These are phyloP conservation scores for Stegophylla sp. DNA, from an alignment of 2,888 invertebrate species.

Conservation along the genomic window DNA sequence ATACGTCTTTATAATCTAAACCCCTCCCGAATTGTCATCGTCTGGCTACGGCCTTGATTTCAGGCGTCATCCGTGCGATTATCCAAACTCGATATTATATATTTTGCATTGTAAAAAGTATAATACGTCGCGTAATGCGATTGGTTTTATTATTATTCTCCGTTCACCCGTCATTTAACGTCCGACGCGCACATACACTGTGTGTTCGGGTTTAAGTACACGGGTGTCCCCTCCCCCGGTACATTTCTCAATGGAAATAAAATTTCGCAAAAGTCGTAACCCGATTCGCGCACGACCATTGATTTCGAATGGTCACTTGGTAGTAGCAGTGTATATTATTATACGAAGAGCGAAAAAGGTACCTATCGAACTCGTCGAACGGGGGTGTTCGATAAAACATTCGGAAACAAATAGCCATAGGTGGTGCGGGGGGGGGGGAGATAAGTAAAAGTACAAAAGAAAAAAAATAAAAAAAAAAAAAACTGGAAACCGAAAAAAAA, in stretches of 20 bases:
- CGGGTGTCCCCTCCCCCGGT: no score
- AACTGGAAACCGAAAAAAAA: conserved; percentile 18
- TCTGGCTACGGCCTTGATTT: neutral
- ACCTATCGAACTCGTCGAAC: conserved; percentile 42
- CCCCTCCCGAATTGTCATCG: neutral
- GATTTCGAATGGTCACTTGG: conserved; percentile 30
- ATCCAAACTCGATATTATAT: neutral
- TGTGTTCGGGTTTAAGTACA: neutral
- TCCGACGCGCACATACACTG: neutral
- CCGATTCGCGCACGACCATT: conserved; percentile 32
- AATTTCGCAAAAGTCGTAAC: conserved; percentile 13
- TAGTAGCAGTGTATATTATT: neutral
- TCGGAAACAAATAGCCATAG: conserved; percentile 42
- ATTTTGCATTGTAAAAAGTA: neutral
- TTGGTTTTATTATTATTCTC: neutral
- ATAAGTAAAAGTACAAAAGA: conserved; percentile 35
- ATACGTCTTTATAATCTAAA: no score
- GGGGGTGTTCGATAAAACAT: conserved; percentile 44
- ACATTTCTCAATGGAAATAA: no score
- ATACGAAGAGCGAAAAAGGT: conserved; percentile 27
- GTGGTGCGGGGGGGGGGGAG: no score
- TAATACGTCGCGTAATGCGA: no score
- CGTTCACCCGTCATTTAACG: conserved; percentile 18
- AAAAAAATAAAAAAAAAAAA: conserved; percentile 19
- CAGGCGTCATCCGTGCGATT: no score